These are phyloP conservation scores for Ochlodes sylvanus DNA, from an alignment of 2,888 invertebrate genomes.

Conservation along the genomic window DNA sequence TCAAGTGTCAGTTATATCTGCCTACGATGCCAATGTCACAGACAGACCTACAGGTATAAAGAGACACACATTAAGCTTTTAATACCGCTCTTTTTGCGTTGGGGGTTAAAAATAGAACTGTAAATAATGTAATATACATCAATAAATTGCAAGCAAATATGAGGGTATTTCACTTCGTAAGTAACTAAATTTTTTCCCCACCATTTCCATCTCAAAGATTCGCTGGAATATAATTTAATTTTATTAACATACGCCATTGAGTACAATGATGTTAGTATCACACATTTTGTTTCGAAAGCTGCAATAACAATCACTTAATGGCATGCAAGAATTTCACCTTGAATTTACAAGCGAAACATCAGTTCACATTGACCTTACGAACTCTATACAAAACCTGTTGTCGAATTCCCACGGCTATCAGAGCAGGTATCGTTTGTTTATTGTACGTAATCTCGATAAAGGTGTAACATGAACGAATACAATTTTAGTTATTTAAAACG, in stretches of 20 bases:
- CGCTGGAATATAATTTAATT: background rate
- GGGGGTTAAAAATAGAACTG: no score
- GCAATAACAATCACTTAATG: slow-evolving; percentile 26
- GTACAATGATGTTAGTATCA: slow-evolving; percentile 12
- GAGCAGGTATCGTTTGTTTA: background rate
- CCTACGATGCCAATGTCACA: no score
- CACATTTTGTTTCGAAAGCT: slow-evolving; percentile 32
- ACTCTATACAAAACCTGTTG: slow-evolving; percentile 47
- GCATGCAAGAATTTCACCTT: slow-evolving; percentile 35
- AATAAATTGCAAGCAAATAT: no score
- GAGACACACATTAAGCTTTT: no score
- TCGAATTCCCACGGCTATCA: slow-evolving; percentile 46
- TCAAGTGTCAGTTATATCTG: no score
- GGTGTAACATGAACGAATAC: slow-evolving; percentile 14
- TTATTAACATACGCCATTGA: slow-evolving; percentile 10
- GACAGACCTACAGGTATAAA: no score
- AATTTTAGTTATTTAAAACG: no score
- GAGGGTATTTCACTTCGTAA: no score
- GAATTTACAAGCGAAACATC: slow-evolving; percentile 35
- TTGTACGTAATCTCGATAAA: slow-evolving; percentile 15
- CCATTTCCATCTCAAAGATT: no score
- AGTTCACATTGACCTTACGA: slow-evolving; percentile 59
- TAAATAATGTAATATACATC: no score
- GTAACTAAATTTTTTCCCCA: no score
- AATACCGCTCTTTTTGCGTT: no score